phyloP scores from a whole-genome alignment of 2,797 vertebrate species.

The Sebastes variabilis region DNA sequence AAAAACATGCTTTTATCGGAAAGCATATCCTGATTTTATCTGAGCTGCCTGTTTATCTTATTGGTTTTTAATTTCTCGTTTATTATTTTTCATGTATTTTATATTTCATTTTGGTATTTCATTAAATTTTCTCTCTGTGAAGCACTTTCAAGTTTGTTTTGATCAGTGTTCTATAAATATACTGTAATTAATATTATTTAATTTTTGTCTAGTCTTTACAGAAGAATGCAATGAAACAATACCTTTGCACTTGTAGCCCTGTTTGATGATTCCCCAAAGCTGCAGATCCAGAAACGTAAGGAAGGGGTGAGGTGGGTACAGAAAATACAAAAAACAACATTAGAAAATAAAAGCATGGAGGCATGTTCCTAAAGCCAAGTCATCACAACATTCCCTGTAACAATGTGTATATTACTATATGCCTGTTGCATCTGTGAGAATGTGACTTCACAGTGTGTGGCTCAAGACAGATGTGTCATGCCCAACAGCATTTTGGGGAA shows the following conservation, averaged over 20 bases:
- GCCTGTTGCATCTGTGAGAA: background rate
- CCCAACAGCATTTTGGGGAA: background rate
- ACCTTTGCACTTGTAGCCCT: constrained; percentile 99
- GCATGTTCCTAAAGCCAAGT: background rate
- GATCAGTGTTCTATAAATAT: background rate
- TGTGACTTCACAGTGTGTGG: background rate
- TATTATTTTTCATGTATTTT: background rate
- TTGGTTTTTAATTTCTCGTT: background rate
- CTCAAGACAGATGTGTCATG: background rate
- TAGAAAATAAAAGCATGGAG: constrained; percentile 37
- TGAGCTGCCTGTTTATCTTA: too few species aligned
- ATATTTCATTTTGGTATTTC: background rate
- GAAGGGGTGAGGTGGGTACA: constrained; percentile 52
- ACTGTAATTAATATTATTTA: background rate
- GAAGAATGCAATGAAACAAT: constrained; percentile 43
- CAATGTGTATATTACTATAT: background rate
- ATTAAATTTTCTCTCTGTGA: background rate
- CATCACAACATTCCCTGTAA: constrained; percentile 47
- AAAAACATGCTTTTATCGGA: background rate
- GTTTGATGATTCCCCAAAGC: constrained; percentile 99
- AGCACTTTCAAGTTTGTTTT: background rate
- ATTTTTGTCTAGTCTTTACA: background rate
- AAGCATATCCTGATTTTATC: background rate
- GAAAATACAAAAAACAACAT: constrained; percentile 75
- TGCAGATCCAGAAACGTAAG: constrained; percentile 73